Evolutionary conservation across 92 coral and sea anemone genomes (phyloP), one percentile per base, ranked within the genome.

Genomic region (Plumapathes pennacea): DNA sequence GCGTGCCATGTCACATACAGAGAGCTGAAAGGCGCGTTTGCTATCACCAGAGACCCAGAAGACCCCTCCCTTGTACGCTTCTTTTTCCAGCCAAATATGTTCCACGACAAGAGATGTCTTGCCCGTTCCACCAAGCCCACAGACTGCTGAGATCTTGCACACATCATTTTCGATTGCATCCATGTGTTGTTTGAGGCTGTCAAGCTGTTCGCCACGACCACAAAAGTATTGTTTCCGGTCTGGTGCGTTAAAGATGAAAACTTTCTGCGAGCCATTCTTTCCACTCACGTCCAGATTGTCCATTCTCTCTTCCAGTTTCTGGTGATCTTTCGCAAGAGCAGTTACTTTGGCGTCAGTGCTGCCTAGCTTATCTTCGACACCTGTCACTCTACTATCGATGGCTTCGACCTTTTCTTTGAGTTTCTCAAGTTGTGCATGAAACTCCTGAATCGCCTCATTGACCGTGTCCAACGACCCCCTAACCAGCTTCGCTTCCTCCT

Each of bases 41-140:
- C 62, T 61, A 67, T 90, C 95, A 25, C 97, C 95, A 2, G 95
- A 85, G 56, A 90, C 62, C 95, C 97, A 90, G 59, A 79, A 86
- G 34, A 81, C 91, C 5, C 95, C 97, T 10, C 82, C 97, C 1
- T 36, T 58, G 63, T 86, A 90, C 26, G 42, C 25, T 6, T 78
- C 68, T 55, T 78, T 72, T 32, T 62, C 18, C 24, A 43, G 76
- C 70, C 85, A 71, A 6, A 79, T 83, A 43, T 81, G 72, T 53
- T 90, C 97, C 4, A 83, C 68, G 10, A 77, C 90, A 13, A 90
- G 89, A 7, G 89, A 81, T 3, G 97, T 85, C 57, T 90, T 90
- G 0, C 97, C 97, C 1, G 77, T 76, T 39, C 95, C 97, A 2
- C 96, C 96, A 9, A 88, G 84, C 24, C 96, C 96, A 44, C 81